Conservation (phyloP, 2,113 vertebrate species). For the Caranx melampygus region DNA sequence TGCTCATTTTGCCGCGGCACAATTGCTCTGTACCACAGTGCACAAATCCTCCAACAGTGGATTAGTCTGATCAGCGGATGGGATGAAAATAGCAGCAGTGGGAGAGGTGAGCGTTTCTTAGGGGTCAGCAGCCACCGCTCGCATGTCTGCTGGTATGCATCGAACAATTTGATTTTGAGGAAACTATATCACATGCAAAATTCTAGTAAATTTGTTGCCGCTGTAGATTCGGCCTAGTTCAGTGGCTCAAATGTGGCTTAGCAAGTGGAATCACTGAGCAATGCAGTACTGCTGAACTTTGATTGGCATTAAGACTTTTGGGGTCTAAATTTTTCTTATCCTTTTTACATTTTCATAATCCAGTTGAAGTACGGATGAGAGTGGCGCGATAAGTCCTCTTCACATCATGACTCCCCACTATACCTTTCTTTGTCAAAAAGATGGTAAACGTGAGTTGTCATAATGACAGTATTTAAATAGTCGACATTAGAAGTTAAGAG, state of each 20-base stretch:
- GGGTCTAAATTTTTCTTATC: conserved; percentile 8
- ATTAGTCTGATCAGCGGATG: conserved; percentile 77
- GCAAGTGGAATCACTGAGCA: conserved; percentile 25
- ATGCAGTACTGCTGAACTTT: conserved; percentile 31
- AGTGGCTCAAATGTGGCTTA: conserved; percentile 35
- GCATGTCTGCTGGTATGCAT: background rate
- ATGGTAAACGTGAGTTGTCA: background rate
- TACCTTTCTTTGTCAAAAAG: background rate
- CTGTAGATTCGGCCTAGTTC: conserved; percentile 18
- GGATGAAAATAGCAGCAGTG: conserved; percentile 64
- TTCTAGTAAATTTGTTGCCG: conserved; percentile 1
- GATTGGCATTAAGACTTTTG: conserved; percentile 20
- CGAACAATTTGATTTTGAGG: background rate
- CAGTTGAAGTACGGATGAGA: background rate
- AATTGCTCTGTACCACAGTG: conserved; percentile 63
- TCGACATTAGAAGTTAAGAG: background rate
- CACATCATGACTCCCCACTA: background rate
- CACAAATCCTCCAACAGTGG: conserved; percentile 74
- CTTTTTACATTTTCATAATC: conserved; percentile 39
- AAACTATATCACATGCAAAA: conserved; percentile 17
- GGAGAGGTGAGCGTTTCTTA: conserved; percentile 42
- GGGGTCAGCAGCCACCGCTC: conserved; percentile 35
- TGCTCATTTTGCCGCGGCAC: conserved; percentile 69
- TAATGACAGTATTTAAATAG: background rate
- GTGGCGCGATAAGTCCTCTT: conserved; percentile 1